Evolutionary conservation across 1,140 invertebrate genomes (phyloP), one percentile per base, ranked within the genome.

Genomic region (Galleria mellonella): DNA sequence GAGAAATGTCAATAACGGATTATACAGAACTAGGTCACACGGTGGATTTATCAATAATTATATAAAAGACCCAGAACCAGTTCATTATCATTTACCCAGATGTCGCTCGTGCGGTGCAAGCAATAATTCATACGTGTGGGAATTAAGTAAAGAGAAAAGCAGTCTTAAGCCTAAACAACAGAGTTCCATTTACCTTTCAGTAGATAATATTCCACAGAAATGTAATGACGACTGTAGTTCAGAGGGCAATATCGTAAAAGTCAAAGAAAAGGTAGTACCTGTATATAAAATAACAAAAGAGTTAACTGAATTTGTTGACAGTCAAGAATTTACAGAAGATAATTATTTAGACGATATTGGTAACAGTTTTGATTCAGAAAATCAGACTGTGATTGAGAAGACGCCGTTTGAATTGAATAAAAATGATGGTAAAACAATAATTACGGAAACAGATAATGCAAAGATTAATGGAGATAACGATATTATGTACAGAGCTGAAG

Each of bases 301-400:
- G 9, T 52, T 49, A 5, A 33, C 33, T 2, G 81, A 83, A 43
- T 83, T 83, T 44, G 72, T 83, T 28, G 76, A 83, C 13, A 79
- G 70, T 44, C 74, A 86, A 60, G 79, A 86, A 32, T 86, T 83
- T 37, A 78, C 57, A 40, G 82, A 86, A 48, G 82, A 84, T 50
- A 73, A 75, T 44, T 83, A 83, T 58, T 61, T 84, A 17, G 67
- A 57, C 6, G 73, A 74, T 43, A 52, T 75, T 4, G 69, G 51
- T 11, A 66, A 63, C 31, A 72, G 63, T 50, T 79, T 72, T 39
- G 59, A 69, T 2, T 66, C 68, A 1, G 53, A 63, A 32, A 65
- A 74, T 45, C 55, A 68, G 28, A 75, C 66, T 40, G 62, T 79
- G 29, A 61, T 72, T 38, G 66, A 68, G 29, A 65, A 62, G 43